Conservation (phyloP, 2,113 vertebrate species). For the Hymenochirus boettgeri region DNA sequence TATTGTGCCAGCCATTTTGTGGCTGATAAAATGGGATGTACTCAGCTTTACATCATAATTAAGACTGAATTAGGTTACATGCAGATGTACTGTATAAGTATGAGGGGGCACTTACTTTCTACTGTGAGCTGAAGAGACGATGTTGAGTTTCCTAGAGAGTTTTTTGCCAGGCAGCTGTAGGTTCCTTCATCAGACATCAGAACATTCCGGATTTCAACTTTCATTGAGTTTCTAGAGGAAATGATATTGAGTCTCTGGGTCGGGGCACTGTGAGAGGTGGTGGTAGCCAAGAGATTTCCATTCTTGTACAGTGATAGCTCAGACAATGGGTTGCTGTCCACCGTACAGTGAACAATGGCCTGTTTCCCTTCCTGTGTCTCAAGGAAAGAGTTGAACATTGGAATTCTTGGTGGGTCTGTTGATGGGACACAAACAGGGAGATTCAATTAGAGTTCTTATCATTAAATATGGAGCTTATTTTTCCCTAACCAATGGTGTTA, state of each 20-base stretch:
- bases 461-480: no score
- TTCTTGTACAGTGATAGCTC: slow-evolving; percentile 42
- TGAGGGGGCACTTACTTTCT: slow-evolving; percentile 54
- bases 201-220: slow-evolving; percentile 52
- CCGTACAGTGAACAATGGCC: slow-evolving; percentile 53
- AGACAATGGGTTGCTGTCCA: slow-evolving; percentile 59
- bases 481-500: no score
- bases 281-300: slow-evolving; percentile 43
- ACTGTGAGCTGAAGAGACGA: slow-evolving; percentile 38
- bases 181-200: slow-evolving; percentile 45
- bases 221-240: slow-evolving; percentile 50
- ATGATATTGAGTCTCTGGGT: slow-evolving; percentile 32
- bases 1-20: no score
- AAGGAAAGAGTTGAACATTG: slow-evolving; percentile 52
- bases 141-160: slow-evolving; percentile 38
- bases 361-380: slow-evolving; percentile 48
- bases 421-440: no score
- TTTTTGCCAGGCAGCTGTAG: slow-evolving; percentile 56
- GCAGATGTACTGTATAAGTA: no score
- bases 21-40: no score
- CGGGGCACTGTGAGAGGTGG: rapidly evolving
- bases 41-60: no score
- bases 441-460: no score
- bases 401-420: slow-evolving; percentile 55
- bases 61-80: no score